Evolutionary conservation across 2,113 vertebrate species (phyloP).

Genomic region (Sebastes fasciatus): DNA sequence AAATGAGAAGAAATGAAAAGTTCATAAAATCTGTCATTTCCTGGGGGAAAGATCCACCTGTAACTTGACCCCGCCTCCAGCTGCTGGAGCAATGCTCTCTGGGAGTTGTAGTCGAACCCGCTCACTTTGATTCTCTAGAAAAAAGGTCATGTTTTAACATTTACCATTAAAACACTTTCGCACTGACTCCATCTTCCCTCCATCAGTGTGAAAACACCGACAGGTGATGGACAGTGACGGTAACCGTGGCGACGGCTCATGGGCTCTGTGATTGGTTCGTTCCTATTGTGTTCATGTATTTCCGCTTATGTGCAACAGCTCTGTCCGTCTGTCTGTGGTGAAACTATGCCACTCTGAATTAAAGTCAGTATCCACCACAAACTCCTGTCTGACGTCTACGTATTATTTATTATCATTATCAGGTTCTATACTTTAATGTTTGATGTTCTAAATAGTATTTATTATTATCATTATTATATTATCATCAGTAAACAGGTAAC

Average conservation of each 20-base stretch:
- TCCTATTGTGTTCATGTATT: constrained; percentile 53
- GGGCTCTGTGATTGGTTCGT: constrained; percentile 51
- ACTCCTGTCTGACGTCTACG: neutral
- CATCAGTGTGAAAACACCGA: neutral
- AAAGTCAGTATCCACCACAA: constrained; percentile 54
- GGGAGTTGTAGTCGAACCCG: neutral
- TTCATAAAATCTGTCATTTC: neutral
- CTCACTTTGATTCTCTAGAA: neutral
- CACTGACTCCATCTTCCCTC: neutral
- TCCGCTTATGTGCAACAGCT: constrained; percentile 44
- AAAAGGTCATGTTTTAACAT: neutral
- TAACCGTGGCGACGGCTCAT: constrained; percentile 32
- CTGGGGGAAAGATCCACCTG: neutral
- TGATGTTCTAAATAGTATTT: too few species aligned
- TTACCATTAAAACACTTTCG: neutral
- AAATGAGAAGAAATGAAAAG: neutral
- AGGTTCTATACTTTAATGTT: too few species aligned
- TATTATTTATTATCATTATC: too few species aligned
- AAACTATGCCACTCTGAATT: constrained; percentile 47
- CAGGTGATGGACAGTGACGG: neutral
- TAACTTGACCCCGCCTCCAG: neutral
- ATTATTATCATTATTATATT: too few species aligned
- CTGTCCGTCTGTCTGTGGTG: constrained; percentile 37
- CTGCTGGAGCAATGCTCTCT: constrained; percentile 17
- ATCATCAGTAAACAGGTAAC: too few species aligned